phyloP scores from a whole-genome alignment of 2,797 vertebrate species.

The Molossus molossus region DNA sequence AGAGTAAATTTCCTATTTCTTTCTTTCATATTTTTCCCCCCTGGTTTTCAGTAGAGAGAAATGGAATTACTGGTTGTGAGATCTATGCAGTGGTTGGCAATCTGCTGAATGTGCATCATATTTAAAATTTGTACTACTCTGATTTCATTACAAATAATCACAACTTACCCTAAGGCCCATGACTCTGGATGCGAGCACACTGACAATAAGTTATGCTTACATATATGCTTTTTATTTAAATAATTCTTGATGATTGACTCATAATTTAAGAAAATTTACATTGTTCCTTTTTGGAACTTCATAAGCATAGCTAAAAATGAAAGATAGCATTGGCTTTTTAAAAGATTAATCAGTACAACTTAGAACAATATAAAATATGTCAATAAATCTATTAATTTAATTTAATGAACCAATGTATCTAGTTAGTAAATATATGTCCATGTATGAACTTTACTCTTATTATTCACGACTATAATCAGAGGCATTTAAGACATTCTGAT shows the following conservation, averaged over 20 bases:
- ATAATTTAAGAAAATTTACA: constrained; percentile 73
- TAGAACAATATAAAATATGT: constrained; percentile 32
- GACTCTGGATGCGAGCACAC: constrained; percentile 52
- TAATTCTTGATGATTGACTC: constrained; percentile 59
- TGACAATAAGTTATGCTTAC: constrained; percentile 54
- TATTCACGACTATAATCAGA: neutral
- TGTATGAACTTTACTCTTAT: constrained; percentile 13
- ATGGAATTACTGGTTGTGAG: constrained; percentile 70
- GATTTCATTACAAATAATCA: constrained; percentile 78
- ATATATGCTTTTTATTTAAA: constrained; percentile 73
- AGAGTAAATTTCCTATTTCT: constrained; percentile 56
- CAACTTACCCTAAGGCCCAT: constrained; percentile 41
- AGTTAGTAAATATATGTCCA: constrained; percentile 7
- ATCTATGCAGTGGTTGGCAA: constrained; percentile 72
- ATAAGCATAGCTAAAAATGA: constrained; percentile 53
- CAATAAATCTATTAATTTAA: constrained; percentile 9
- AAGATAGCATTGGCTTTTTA: neutral
- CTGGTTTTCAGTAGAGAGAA: constrained; percentile 64
- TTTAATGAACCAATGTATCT: neutral
- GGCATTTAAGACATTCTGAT: constrained; percentile 28
- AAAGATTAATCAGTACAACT: neutral
- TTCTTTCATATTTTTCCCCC: neutral
- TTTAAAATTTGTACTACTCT: constrained; percentile 73
- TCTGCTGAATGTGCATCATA: constrained; percentile 62
- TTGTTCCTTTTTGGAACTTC: constrained; percentile 55